Conservation (phyloP, 2,113 vertebrate genomes). For the Dipodomys ordii region DNA sequence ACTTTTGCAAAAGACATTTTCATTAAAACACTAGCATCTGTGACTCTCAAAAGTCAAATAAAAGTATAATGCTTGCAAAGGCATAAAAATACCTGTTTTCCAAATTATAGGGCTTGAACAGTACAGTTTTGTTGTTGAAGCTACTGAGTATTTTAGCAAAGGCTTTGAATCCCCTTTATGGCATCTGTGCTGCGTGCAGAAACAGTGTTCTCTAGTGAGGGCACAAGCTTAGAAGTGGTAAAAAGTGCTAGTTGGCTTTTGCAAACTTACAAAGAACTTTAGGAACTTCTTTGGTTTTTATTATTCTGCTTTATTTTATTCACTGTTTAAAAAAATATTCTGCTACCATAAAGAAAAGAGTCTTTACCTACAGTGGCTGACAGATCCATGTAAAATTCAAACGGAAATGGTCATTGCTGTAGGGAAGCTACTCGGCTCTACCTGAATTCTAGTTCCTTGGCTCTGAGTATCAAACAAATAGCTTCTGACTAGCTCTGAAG, state of each 20-base stretch:
- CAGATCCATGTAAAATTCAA: neutral
- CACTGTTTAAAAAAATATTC: too few species aligned
- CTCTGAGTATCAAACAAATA: neutral
- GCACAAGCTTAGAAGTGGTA: neutral
- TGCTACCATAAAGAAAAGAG: neutral
- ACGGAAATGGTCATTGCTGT: neutral
- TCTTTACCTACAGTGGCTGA: neutral
- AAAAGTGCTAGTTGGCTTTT: conserved; percentile 56
- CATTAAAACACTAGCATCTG: conserved; percentile 62
- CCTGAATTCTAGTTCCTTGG: neutral
- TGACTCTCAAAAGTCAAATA: conserved; percentile 74
- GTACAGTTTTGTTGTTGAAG: conserved; percentile 58
- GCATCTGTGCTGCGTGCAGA: conserved; percentile 32
- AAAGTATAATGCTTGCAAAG: conserved; percentile 55
- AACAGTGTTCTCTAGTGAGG: conserved; percentile 42
- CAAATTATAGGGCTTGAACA: conserved; percentile 35
- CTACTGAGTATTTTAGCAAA: conserved; percentile 59
- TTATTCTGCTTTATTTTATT: neutral
- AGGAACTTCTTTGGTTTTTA: neutral
- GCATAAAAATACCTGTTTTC: conserved; percentile 39
- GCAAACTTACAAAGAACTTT: conserved; percentile 38
- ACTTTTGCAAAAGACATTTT: conserved; percentile 58
- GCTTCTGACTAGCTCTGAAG: neutral
- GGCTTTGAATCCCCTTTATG: conserved; percentile 73
- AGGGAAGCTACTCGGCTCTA: neutral